These are phyloP conservation scores for Tachycineta bicolor DNA, from an alignment of 2,113 vertebrate genomes.

Conservation along the genomic window DNA sequence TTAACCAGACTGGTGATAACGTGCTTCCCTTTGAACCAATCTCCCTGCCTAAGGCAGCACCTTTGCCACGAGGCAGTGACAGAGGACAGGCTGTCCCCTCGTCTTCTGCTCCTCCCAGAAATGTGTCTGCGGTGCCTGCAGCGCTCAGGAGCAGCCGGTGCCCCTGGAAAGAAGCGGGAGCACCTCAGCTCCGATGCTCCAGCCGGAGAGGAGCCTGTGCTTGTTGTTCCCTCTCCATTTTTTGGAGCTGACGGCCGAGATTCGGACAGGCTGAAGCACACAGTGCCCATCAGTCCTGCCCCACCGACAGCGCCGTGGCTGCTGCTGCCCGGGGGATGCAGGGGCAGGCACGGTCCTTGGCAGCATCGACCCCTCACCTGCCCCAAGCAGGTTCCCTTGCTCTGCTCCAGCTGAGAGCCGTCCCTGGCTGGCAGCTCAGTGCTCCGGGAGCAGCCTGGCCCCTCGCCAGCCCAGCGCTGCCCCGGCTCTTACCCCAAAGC, in stretches of 20 bases:
- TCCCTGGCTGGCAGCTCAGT: neutral
- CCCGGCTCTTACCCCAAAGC: neutral
- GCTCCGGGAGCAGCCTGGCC: neutral
- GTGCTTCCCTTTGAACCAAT: neutral
- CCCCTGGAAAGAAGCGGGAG: neutral
- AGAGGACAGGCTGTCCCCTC: neutral
- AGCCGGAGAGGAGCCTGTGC: neutral
- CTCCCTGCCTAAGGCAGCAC: neutral
- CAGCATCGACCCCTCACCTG: neutral
- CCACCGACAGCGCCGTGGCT: rapidly evolving
- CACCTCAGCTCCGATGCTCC: rapidly evolving
- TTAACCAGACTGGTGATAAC: neutral
- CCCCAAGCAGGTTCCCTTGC: neutral
- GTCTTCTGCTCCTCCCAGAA: neutral
- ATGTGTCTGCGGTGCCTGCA: neutral
- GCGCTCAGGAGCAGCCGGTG: neutral
- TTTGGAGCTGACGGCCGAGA: rapidly evolving
- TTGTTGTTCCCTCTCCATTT: neutral
- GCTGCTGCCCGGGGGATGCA: neutral
- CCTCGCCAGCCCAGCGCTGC: neutral
- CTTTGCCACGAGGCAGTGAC: neutral
- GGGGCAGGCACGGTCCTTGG: neutral
- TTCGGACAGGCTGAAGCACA: neutral
- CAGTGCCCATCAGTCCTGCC: neutral
- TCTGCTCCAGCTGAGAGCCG: neutral